A percentile compares a stretch with the other conserved stretches of the same genome.
Conservation (phyloP, 2,113 vertebrate genomes). For the Trematomus loennbergii region DNA sequence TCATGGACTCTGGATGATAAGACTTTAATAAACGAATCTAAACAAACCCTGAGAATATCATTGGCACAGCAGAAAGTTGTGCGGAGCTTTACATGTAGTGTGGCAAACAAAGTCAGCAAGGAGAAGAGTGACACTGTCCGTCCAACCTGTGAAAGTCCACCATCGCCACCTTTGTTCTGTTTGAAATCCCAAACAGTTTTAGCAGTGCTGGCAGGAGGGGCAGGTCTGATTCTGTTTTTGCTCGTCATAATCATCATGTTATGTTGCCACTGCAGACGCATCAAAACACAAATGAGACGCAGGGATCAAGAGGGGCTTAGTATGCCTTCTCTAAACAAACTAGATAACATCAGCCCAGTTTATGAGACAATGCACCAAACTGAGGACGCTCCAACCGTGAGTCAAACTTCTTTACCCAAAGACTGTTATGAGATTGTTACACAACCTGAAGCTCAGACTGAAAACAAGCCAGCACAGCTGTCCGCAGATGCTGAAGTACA, state of each 20-base stretch:
- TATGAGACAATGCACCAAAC: constrained; percentile 62
- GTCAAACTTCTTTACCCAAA: constrained; percentile 23
- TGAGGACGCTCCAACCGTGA: neutral
- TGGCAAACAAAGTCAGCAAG: constrained; percentile 58
- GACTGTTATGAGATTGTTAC: neutral
- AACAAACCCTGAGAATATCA: constrained; percentile 52
- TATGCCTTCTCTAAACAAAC: constrained; percentile 41
- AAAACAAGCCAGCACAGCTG: neutral
- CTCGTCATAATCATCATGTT: constrained; percentile 31
- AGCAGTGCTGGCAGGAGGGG: constrained; percentile 43
- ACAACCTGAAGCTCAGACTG: constrained; percentile 24
- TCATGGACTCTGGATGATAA: constrained; percentile 59
- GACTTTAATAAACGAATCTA: constrained; percentile 39
- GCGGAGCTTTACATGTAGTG: constrained; percentile 52
- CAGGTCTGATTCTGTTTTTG: constrained; percentile 57
- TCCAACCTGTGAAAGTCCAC: constrained; percentile 42
- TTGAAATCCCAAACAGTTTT: constrained; percentile 29
- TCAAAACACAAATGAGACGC: neutral
- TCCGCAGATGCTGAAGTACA: constrained; percentile 1
- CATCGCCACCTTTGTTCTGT: constrained; percentile 25
- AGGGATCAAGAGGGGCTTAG: constrained; percentile 6
- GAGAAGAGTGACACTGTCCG: constrained; percentile 51
- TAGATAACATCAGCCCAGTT: neutral
- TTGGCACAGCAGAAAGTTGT: constrained; percentile 32
- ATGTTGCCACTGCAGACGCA: constrained; percentile 28